A percentile compares a stretch with the other conserved stretches of the same genome.
Evolutionary conservation across 2,113 vertebrate genomes (phyloP).

Genomic region (Chaenocephalus aceratus): DNA sequence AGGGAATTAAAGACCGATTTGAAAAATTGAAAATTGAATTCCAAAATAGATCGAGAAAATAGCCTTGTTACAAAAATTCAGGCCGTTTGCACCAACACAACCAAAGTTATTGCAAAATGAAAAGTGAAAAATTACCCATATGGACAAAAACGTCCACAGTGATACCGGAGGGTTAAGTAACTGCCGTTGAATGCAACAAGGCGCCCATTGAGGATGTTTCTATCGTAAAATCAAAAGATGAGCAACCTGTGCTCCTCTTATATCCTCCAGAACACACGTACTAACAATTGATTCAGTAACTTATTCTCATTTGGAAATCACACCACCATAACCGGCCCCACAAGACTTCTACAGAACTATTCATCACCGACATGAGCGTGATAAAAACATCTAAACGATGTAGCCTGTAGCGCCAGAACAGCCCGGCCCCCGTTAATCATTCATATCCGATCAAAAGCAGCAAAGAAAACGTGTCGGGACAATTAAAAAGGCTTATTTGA

Average conservation of each 20-base stretch:
- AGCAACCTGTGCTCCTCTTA: not conserved
- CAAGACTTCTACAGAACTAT: not conserved
- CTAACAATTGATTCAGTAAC: not conserved
- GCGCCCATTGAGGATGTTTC: not conserved
- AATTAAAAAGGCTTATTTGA: not conserved
- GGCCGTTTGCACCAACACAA: no score
- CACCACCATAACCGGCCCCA: not conserved
- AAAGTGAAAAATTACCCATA: no score
- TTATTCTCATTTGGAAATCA: constrained; percentile 6
- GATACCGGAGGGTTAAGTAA: no score
- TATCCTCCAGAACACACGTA: not conserved
- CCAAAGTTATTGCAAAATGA: no score
- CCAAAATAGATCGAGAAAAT: no score
- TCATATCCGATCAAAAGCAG: not conserved
- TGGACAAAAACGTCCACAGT: no score
- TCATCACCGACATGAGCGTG: not conserved
- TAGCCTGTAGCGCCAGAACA: not conserved
- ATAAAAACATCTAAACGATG: not conserved
- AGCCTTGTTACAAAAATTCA: no score
- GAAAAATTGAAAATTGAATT: no score
- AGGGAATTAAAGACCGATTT: no score
- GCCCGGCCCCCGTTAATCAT: not conserved
- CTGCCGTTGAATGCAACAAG: no score
- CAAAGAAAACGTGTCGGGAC: not conserved
- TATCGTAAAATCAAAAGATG: not conserved